Evolutionary conservation across 2,888 invertebrate species (phyloP).

Genomic region (Meteorus colon): DNA sequence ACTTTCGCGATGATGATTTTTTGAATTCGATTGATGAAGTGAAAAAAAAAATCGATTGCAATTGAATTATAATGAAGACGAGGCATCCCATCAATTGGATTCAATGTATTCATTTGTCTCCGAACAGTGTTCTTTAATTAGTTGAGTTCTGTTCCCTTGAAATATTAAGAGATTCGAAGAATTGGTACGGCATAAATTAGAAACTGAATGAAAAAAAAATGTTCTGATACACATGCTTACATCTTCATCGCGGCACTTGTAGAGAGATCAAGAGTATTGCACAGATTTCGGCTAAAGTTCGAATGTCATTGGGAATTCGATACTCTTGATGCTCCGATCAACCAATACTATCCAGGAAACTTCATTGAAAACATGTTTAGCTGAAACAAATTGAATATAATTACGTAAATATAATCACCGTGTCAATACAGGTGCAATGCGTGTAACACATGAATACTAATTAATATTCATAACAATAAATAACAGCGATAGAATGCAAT

Average conservation of each 20-base stretch:
- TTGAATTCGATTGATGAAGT: not conserved
- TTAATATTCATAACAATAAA: constrained; percentile 32
- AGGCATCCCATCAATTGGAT: not conserved
- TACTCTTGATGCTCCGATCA: not conserved
- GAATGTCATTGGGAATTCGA: not conserved
- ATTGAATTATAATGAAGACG: not conserved
- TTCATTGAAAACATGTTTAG: not conserved
- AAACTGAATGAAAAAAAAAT: not conserved
- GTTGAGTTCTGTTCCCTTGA: not conserved
- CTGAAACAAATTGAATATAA: not conserved
- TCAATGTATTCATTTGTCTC: not conserved
- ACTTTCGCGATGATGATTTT: not conserved
- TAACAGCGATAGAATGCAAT: constrained; percentile 6
- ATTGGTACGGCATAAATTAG: not conserved
- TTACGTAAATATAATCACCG: not conserved
- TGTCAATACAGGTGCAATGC: not conserved
- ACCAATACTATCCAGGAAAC: not conserved
- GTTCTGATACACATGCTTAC: not conserved
- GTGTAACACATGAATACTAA: not conserved
- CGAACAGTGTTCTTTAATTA: not conserved
- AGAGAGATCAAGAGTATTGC: not conserved
- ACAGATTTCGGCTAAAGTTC: not conserved
- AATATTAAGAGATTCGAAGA: not conserved
- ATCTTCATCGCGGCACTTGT: not conserved
- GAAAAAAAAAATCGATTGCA: not conserved